Percentiles rank a stretch among this genome's conserved stretches.
phyloP scores from a whole-genome alignment of 92 coral and sea anemone species.

The Pocillopora grandis region DNA sequence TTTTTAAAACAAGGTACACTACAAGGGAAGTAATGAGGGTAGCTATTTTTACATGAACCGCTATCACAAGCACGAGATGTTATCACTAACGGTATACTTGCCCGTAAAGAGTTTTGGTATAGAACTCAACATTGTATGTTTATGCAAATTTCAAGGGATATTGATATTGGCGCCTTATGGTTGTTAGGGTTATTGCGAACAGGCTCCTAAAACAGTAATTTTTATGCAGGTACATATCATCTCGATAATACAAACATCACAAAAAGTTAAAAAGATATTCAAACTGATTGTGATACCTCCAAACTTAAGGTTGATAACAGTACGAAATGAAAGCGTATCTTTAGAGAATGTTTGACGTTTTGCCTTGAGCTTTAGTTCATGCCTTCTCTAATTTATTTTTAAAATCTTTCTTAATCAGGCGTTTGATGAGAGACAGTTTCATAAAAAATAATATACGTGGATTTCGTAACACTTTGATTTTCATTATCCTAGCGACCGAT shows the following conservation, averaged over 20 bases:
- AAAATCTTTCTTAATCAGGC: too few species aligned
- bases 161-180: background rate
- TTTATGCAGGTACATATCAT: background rate
- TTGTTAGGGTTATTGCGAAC: background rate
- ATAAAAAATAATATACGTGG: too few species aligned
- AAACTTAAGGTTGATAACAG: too few species aligned
- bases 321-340: too few species aligned
- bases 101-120: background rate
- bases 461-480: too few species aligned
- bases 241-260: background rate
- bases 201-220: background rate
- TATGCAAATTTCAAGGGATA: background rate
- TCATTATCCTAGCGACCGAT: too few species aligned
- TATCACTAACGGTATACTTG: background rate
- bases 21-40: conserved; percentile 6
- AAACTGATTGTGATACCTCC: too few species aligned
- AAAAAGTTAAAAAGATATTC: background rate
- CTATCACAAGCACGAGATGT: conserved; percentile 6
- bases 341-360: too few species aligned
- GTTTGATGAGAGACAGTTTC: too few species aligned
- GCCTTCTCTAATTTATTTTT: too few species aligned
- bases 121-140: background rate
- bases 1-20: conserved; percentile 9
- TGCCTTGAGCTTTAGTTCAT: too few species aligned
- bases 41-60: background rate